phyloP scores from a whole-genome alignment of 2,113 vertebrate species.

The Budorcas taxicolor region DNA sequence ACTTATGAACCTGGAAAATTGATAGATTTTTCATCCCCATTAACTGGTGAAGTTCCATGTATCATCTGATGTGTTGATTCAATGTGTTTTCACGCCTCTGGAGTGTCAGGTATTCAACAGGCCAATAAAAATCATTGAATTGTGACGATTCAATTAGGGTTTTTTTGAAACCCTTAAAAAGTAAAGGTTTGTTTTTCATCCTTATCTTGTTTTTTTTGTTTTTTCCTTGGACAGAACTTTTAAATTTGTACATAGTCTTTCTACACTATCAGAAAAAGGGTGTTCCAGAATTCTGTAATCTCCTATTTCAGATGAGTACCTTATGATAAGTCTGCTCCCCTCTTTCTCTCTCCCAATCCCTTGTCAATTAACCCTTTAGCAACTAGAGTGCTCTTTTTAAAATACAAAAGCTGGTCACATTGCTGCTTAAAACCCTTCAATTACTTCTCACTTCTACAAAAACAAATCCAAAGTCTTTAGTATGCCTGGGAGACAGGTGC shows the following conservation, averaged over 20 bases:
- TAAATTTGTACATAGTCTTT: background rate
- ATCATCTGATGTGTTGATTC: background rate
- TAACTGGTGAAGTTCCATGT: background rate
- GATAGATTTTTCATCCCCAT: background rate
- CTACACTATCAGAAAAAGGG: background rate
- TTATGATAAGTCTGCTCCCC: background rate
- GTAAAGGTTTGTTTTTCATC: background rate
- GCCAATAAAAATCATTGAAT: background rate
- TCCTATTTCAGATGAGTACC: background rate
- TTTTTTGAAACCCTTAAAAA: background rate
- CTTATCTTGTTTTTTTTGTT: background rate
- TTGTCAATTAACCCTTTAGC: background rate
- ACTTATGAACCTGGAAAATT: background rate
- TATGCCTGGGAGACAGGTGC: background rate
- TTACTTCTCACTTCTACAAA: background rate
- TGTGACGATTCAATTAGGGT: background rate
- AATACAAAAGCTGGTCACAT: background rate
- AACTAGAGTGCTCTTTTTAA: background rate
- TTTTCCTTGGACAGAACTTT: background rate
- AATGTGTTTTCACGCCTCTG: background rate
- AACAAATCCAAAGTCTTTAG: background rate
- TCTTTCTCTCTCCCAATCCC: background rate
- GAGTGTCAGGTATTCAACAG: background rate
- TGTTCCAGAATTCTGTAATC: background rate
- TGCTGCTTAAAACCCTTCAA: background rate